Base-by-base conservation (phyloP, 92 coral and sea anemone species). In the Heteractis magnifica region DNA sequence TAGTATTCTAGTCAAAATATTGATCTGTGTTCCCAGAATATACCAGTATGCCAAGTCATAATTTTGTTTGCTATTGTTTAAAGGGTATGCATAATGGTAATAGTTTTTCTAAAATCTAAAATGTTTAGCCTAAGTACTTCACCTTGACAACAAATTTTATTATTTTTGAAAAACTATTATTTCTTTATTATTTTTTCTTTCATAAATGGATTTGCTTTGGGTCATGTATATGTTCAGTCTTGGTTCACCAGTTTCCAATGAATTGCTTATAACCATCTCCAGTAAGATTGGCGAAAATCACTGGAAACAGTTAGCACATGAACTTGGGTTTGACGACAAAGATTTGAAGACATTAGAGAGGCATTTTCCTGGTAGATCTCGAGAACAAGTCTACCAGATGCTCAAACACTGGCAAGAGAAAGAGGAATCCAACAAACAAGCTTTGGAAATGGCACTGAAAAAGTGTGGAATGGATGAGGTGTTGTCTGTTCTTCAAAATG, bases 361-460 rank as follows among this genome's bases (percentile, higher is more conserved):
- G 52, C 87, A 89, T 48, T 91, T 84, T 74, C 94, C 94, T 0
- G 87, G 86, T 26, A 89, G 97, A 49, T 85, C 91, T 23, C 84
- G 93, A 58, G 94, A 91, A 87, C 97, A 93, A 76, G 86, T 76
- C 7, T 87, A 89, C 72, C 93, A 89, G 75, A 83, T 93, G 86
- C 81, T 93, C 58, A 56, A 83, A 71, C 80, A 62, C 10, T 93
- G 94, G 94, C 81, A 23, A 80, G 82, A 91, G 52, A 86, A 85
- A 58, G 79, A 68, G 50, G 88, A 86, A 10, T 92, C 97, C 48
- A 93, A 80, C 51, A 85, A 80, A 4, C 84, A 83, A 15, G 77
- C 65, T 4, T 81, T 93, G 49, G 87, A 71, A 51, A 65, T 58
- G 58, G 90, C 97, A 4, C 21, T 89, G 83, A 76, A 65, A 19